phyloP scores from a whole-genome alignment of 2,113 vertebrate species.

The Empidonax traillii region DNA sequence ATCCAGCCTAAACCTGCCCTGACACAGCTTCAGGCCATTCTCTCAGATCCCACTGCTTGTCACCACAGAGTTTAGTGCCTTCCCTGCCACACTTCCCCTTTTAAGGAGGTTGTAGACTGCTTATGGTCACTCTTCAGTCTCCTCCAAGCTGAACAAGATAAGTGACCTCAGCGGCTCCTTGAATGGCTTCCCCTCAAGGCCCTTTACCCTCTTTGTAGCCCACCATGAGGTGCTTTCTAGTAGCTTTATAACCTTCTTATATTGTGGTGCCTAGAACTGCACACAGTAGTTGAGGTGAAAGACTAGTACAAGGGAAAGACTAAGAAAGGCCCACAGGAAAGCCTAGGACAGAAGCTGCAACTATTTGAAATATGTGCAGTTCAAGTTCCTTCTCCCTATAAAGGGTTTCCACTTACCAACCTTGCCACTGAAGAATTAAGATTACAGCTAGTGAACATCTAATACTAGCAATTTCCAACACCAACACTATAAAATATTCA shows the following conservation, averaged over 20 bases:
- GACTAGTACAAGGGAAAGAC: not conserved
- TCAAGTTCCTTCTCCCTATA: not conserved
- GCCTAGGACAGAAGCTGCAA: not conserved
- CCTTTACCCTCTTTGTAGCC: not conserved
- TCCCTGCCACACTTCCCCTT: not conserved
- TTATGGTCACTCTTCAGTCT: not conserved
- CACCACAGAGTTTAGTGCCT: not conserved
- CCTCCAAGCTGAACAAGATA: not conserved
- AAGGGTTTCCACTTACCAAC: not conserved
- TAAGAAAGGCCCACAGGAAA: not conserved
- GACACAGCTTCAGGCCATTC: not conserved
- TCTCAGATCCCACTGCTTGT: not conserved
- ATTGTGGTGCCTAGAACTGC: not conserved
- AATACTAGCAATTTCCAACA: not conserved
- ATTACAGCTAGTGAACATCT: not conserved
- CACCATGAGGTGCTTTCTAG: not conserved
- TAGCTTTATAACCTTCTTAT: not conserved
- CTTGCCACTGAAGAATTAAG: not conserved
- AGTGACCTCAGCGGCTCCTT: not conserved
- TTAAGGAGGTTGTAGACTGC: not conserved
- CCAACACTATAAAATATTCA: not conserved
- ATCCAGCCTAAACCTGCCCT: not conserved
- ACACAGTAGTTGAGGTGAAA: not conserved
- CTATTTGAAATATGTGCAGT: not conserved
- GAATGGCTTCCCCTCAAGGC: not conserved